Evolutionary conservation across 1,140 invertebrate genomes (phyloP).

Genomic region (Calephelis virginiensis): DNA sequence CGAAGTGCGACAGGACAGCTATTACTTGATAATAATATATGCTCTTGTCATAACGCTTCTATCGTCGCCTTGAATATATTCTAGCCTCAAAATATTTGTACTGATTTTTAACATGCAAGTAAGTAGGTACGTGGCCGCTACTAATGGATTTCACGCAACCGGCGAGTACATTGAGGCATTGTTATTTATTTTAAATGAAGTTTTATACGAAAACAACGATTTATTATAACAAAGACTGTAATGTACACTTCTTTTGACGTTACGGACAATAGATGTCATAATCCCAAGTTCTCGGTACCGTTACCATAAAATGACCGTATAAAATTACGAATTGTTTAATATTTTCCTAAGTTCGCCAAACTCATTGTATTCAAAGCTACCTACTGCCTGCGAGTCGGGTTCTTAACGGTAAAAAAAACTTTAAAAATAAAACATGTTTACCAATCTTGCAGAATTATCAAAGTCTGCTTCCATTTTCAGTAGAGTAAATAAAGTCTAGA

Average conservation of each 20-base stretch:
- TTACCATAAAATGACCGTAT: background rate
- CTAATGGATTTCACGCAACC: constrained; percentile 10
- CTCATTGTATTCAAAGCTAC: too few species aligned
- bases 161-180: constrained; percentile 7
- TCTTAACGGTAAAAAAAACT: too few species aligned
- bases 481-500: too few species aligned
- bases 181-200: constrained; percentile 15
- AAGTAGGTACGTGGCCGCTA: background rate
- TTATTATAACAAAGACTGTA: constrained; percentile 13
- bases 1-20: too few species aligned
- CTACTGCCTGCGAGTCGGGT: too few species aligned
- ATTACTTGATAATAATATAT: too few species aligned
- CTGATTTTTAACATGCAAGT: constrained; percentile 9
- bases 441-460: too few species aligned
- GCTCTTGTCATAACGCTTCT: too few species aligned
- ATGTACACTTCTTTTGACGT: constrained; percentile 5
- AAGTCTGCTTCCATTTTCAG: too few species aligned
- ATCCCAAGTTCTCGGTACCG: background rate
- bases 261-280: constrained; percentile 13
- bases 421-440: too few species aligned
- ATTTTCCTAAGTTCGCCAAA: too few species aligned
- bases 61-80: background rate
- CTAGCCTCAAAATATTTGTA: constrained; percentile 4
- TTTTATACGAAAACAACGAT: constrained; percentile 14
- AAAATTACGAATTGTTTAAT: background rate